Base-by-base conservation (phyloP, 2,888 invertebrate species). In the Schrankia costaestrigalis region DNA sequence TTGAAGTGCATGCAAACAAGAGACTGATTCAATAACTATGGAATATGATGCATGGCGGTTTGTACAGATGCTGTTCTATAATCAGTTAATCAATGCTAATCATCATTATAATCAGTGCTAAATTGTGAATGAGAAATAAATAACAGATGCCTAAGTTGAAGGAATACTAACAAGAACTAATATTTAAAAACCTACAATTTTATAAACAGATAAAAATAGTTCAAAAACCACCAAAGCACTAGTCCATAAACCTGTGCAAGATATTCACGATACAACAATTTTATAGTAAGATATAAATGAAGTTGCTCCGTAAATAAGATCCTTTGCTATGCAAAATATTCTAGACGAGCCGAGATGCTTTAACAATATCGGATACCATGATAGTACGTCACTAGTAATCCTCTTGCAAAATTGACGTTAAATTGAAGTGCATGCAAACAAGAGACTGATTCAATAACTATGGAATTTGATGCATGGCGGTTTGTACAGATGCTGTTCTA, bases 401-500 rank as follows among this genome's bases (percentile, higher is more conserved):
- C 58, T 48, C 56, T 55, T 34, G 51, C 58, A 56, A 65, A 56
- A 63, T 64, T 55, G 63, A 52, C 58, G 53, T 53, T 56, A 58
- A 63, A 69, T 66, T 63, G 53, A 55, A 63, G 57, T 56, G 58
- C 51, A 54, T 53, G 53, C 56, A 63, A 59, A 65, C 58, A 62
- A 61, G 58, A 32, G 45, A 40, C 47, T 56, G 48, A 55, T 61
- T 64, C 52, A 60, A 59, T 59, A 62, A 60, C 53, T 42, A 43
- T 17, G 34, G 43, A 33, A 49, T 56, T 55, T 41, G 40, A 56
- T 44, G 53, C 38, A 34, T 39, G 31, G 40, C 35, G 26, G 34
- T 25, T 36, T 17, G 30, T 36, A 26, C 33, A 47, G 25, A 31
- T 46, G 31, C 27, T 41, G n/a, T n/a, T n/a, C n/a, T n/a, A n/a